Evolutionary conservation across 2,797 vertebrate species (phyloP).

Genomic region (Lacerta viridis): DNA sequence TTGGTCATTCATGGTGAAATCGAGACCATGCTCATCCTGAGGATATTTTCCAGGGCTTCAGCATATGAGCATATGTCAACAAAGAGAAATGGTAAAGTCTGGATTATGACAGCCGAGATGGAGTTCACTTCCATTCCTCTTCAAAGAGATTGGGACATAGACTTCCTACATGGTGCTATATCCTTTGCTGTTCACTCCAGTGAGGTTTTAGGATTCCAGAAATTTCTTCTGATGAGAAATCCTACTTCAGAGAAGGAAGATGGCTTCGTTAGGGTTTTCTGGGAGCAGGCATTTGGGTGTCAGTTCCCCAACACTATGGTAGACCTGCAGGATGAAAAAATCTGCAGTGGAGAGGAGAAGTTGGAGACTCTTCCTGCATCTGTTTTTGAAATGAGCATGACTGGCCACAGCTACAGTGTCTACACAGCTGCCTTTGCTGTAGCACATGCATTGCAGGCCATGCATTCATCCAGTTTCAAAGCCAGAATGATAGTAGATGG

Average conservation of each 20-base stretch:
- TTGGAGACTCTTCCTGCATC: slow-evolving; percentile 5
- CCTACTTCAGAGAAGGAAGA: background rate
- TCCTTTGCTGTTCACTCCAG: slow-evolving; percentile 19
- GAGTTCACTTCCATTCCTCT: background rate
- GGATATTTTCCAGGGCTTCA: background rate
- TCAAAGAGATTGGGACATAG: background rate
- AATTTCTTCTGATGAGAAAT: slow-evolving; percentile 8
- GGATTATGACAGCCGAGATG: slow-evolving; percentile 29
- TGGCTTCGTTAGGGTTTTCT: slow-evolving; percentile 11
- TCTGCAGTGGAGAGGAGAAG: slow-evolving; percentile 17
- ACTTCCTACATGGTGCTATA: slow-evolving; percentile 1
- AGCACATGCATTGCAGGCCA: slow-evolving; percentile 1
- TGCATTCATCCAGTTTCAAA: background rate
- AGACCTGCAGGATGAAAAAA: background rate
- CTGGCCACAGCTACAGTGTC: slow-evolving; percentile 15
- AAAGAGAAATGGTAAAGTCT: slow-evolving; percentile 9
- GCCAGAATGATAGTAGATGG: too few relatives aligned
- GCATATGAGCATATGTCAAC: background rate
- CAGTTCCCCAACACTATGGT: background rate
- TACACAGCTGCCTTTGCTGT: slow-evolving; percentile 22
- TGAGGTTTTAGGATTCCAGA: background rate
- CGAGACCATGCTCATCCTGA: background rate
- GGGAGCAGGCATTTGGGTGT: slow-evolving; percentile 16
- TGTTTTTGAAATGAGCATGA: slow-evolving; percentile 5
- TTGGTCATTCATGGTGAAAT: slow-evolving; percentile 8